A percentile compares a stretch with the other conserved stretches of the same genome.
Conservation (phyloP, 1,140 invertebrate species). For the Lethocerus indicus region DNA sequence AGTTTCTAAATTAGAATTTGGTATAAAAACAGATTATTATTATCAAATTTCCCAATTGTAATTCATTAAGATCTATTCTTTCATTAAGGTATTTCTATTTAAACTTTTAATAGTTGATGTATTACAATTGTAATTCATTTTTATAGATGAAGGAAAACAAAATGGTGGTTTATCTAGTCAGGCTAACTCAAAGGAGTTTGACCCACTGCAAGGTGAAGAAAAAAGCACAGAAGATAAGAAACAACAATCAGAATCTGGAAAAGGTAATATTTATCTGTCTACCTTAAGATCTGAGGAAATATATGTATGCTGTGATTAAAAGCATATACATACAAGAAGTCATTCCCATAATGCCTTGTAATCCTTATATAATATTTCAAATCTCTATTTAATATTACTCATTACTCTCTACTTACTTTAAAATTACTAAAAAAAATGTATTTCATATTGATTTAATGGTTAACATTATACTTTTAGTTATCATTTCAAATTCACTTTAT, state of each 20-base stretch:
- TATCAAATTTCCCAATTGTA: no score
- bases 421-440: background rate
- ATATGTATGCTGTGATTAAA: background rate
- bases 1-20: no score
- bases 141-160: conserved; percentile 14
- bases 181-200: conserved; percentile 16
- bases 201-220: conserved; percentile 15
- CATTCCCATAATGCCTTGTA: background rate
- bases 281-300: no score
- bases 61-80: no score
- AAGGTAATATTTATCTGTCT: conserved; percentile 12
- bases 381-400: background rate
- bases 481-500: no score
- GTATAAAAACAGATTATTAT: no score
- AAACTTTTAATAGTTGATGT: no score
- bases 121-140: background rate
- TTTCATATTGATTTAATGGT: no score
- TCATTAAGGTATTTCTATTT: no score
- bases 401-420: background rate
- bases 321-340: background rate
- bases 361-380: background rate
- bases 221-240: conserved; percentile 13
- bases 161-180: conserved; percentile 13
- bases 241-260: conserved; percentile 5
- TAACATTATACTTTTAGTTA: no score